Evolutionary conservation across 2,888 invertebrate species (phyloP).

Genomic region (Hipparchia semele): DNA sequence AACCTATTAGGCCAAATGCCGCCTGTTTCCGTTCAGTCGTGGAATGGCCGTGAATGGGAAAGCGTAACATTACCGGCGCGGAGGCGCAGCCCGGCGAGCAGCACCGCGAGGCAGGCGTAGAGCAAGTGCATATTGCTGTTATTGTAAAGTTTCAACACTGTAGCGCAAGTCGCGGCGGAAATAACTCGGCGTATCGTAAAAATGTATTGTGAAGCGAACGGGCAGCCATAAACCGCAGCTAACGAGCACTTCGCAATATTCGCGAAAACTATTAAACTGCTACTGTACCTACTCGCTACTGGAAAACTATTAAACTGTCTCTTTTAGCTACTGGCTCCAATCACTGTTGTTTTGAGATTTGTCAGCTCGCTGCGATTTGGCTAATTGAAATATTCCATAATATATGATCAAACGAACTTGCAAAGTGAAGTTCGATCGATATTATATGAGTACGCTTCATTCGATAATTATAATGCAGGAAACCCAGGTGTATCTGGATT

Average conservation of each 20-base stretch:
- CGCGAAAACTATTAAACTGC: slow-evolving; percentile 30
- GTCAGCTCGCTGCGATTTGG: slow-evolving; percentile 17
- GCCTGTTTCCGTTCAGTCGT: neutral
- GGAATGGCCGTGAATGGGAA: too few species aligned
- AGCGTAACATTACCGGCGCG: neutral
- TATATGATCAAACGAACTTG: too few species aligned
- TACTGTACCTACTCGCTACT: neutral
- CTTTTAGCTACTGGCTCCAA: neutral
- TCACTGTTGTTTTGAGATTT: slow-evolving; percentile 25
- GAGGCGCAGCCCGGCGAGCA: neutral
- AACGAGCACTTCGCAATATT: slow-evolving; percentile 28
- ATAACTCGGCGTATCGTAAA: slow-evolving; percentile 31
- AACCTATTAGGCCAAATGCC: too few species aligned
- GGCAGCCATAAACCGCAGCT: neutral
- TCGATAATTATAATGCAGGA: neutral
- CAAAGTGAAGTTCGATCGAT: too few species aligned
- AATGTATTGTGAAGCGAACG: slow-evolving; percentile 31
- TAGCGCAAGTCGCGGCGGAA: slow-evolving; percentile 20
- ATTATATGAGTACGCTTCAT: too few species aligned
- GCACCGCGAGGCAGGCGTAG: neutral
- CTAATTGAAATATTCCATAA: slow-evolving; percentile 10
- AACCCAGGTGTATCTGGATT: too few species aligned
- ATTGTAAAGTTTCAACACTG: slow-evolving; percentile 25
- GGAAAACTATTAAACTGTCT: neutral
- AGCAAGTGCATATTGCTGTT: slow-evolving; percentile 18